Evolutionary conservation across 2,113 vertebrate species (phyloP), one percentile per base, ranked within the genome.

Genomic region (Telmatochromis bifrenatus): DNA sequence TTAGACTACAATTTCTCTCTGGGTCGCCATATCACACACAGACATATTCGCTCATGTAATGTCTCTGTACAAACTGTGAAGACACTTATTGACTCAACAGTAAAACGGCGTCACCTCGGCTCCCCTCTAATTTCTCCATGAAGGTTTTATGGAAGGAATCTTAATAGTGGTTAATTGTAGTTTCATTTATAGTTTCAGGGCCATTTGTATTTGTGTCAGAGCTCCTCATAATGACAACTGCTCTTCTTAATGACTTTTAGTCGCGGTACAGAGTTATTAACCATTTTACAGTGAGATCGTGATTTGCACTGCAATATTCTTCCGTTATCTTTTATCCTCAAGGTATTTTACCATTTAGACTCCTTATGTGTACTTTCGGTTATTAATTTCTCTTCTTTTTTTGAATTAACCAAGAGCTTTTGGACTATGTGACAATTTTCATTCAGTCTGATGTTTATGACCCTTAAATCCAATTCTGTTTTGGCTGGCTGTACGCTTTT

Each of bases 31-130:
- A 58, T 79, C 80, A 37, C 51, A 85, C 51, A 53, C 54, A 80
- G 68, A 87, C 82, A 81, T 80, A 39, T 37, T 28, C 56, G 53
- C 77, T 26, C 21, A 81, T 21, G 37, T 79, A 85, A 81, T 70
- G 58, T 68, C 62, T 84, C 75, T 65, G 45, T 19, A 15, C 51
- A 62, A 87, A 81, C 81, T 84, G 33, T 77, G 60, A 84, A 53
- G 86, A 80, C 87, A 84, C 65, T 42, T 91, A 94, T 94, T 88
- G 92, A 91, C 81, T 84, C 14, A 7, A 65, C 89, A 84, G 83
- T 93, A 91, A 91, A 94, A 93, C 73, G 75, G 87, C 81, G 53
- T 92, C 88, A 79, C 84, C 84, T 89, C 5, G 21, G 58, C 80
- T 81, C 60, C 14, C 58, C 51, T 68, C 37, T 83, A 31, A 35